Evolutionary conservation across 2,888 invertebrate genomes (phyloP).

Genomic region (Heteromyza rotundicornis): DNA sequence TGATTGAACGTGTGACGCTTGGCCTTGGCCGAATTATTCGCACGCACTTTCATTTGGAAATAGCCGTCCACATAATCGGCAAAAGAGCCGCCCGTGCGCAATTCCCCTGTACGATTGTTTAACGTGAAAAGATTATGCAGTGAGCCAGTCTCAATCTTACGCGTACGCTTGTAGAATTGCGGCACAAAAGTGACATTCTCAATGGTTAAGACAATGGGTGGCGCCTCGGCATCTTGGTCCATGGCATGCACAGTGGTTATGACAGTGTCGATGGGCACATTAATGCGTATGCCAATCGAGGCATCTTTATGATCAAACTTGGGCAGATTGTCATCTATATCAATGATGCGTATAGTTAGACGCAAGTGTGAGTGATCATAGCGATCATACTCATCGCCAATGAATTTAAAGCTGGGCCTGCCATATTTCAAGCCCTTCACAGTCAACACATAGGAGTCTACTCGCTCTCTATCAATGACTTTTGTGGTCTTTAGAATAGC

Average conservation of each 20-base stretch:
- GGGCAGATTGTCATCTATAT: slow-evolving; percentile 79
- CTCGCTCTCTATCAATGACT: slow-evolving; percentile 71
- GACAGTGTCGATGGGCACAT: slow-evolving; percentile 75
- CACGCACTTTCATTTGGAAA: slow-evolving; percentile 68
- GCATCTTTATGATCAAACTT: slow-evolving; percentile 69
- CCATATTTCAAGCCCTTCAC: slow-evolving; percentile 74
- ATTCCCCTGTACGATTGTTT: slow-evolving; percentile 73
- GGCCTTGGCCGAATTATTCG: slow-evolving; percentile 68
- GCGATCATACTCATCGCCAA: slow-evolving; percentile 66
- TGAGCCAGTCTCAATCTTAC: slow-evolving; percentile 62
- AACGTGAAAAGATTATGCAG: slow-evolving; percentile 68
- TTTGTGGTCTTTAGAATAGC: slow-evolving; percentile 69
- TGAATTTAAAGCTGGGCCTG: slow-evolving; percentile 57
- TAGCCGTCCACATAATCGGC: slow-evolving; percentile 72
- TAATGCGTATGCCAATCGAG: slow-evolving; percentile 76
- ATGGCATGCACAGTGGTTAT: slow-evolving; percentile 72
- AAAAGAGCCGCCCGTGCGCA: slow-evolving; percentile 73
- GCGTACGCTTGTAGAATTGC: slow-evolving; percentile 61
- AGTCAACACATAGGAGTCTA: slow-evolving; percentile 68
- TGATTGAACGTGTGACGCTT: slow-evolving; percentile 66
- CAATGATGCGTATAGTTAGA: slow-evolving; percentile 69
- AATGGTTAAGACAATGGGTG: slow-evolving; percentile 70
- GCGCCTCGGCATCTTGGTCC: slow-evolving; percentile 73
- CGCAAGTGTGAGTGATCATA: slow-evolving; percentile 75
- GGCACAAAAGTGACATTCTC: slow-evolving; percentile 67